Evolutionary conservation across 2,797 vertebrate genomes (phyloP).

Genomic region (Capromys pilorides): DNA sequence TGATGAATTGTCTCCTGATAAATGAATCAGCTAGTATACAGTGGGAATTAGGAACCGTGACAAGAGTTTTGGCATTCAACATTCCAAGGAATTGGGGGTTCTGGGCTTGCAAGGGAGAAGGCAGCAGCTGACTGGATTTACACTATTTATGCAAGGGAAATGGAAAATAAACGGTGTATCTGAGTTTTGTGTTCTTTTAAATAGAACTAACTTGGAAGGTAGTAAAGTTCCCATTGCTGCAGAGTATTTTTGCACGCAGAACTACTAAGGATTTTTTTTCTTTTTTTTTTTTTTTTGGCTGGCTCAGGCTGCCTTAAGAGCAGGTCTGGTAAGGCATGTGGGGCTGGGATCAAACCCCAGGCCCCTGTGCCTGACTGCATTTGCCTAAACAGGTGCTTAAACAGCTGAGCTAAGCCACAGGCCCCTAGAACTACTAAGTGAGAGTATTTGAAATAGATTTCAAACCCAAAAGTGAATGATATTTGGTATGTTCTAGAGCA

Average conservation of each 20-base stretch:
- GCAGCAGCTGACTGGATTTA: conserved; percentile 15
- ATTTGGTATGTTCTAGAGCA: neutral
- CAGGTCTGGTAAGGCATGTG: too few relatives aligned
- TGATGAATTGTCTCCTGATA: conserved; percentile 47
- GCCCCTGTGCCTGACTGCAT: too few relatives aligned
- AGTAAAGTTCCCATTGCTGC: neutral
- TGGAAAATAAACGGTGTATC: conserved; percentile 26
- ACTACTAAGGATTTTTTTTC: neutral
- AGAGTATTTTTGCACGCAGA: conserved; percentile 3
- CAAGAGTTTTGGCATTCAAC: neutral
- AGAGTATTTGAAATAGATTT: conserved; percentile 18
- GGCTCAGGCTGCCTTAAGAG: too few relatives aligned
- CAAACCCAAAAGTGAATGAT: neutral
- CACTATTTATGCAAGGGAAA: conserved; percentile 18
- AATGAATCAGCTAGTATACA: neutral
- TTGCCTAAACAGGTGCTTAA: too few relatives aligned
- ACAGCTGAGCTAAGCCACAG: too few relatives aligned
- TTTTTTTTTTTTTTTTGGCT: too few relatives aligned
- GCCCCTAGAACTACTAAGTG: neutral
- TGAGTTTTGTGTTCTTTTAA: conserved; percentile 38
- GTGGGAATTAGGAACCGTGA: neutral
- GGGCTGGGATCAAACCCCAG: too few relatives aligned
- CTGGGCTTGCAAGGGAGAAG: neutral
- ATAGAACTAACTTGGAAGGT: conserved; percentile 24
- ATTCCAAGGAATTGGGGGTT: neutral